A percentile compares a stretch with the other conserved stretches of the same genome.
Evolutionary conservation across 2,113 vertebrate species (phyloP).

Genomic region (Pachycephala philippinensis): DNA sequence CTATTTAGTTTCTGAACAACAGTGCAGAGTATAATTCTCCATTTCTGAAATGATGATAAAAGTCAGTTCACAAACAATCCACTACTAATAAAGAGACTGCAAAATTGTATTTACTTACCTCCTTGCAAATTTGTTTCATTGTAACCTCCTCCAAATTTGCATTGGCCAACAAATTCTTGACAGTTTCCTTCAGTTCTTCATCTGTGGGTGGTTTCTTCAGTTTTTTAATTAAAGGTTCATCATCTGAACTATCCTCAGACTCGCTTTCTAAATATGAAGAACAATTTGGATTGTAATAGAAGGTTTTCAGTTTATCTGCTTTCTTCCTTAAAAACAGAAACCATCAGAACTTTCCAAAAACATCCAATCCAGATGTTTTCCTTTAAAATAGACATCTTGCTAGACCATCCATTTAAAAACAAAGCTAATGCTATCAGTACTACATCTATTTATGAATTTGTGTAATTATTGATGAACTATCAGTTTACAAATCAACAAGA

Average conservation of each 20-base stretch:
- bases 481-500: background rate
- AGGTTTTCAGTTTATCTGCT: background rate
- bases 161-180: slow-evolving; percentile 84
- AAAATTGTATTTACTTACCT: slow-evolving; percentile 66
- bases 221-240: slow-evolving; percentile 91
- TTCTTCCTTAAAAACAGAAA: background rate
- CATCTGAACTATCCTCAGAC: slow-evolving; percentile 88
- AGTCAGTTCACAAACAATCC: background rate
- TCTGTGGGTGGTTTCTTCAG: slow-evolving; percentile 86
- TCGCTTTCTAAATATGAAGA: slow-evolving; percentile 74
- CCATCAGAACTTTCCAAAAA: background rate
- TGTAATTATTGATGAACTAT: background rate
- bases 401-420: background rate
- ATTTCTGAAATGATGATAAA: background rate
- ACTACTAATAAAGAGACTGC: background rate
- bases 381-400: background rate
- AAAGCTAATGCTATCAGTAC: background rate
- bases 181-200: slow-evolving; percentile 86
- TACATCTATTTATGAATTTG: background rate
- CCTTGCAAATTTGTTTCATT: slow-evolving; percentile 95
- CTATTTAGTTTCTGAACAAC: background rate
- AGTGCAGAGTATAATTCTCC: background rate
- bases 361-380: background rate
- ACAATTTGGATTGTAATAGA: background rate
- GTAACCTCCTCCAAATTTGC: slow-evolving; percentile 93